Conservation (phyloP, 2,113 vertebrate genomes). For the Buteo buteo region DNA sequence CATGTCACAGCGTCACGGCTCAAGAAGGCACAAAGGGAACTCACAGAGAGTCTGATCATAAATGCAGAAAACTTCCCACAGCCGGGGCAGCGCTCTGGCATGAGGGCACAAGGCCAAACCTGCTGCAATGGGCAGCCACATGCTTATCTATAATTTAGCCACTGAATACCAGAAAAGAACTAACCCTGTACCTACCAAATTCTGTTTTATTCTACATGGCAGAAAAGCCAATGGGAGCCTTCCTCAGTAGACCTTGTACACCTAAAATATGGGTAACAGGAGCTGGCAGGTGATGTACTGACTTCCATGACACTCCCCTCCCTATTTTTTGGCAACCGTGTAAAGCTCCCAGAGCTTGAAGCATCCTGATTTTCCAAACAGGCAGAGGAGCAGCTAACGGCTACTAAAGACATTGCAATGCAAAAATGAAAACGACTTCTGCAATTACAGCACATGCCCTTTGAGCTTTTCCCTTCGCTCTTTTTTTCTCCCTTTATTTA, state of each 20-base stretch:
- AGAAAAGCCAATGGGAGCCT: not conserved
- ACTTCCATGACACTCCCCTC: not conserved
- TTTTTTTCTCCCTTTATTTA: constrained; percentile 1
- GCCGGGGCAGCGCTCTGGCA: not conserved
- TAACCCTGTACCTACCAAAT: not conserved
- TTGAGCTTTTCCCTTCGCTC: constrained; percentile 1
- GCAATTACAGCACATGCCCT: not conserved
- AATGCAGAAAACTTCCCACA: not conserved
- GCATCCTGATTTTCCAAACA: not conserved
- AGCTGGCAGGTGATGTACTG: not conserved
- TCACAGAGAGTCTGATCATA: fast-evolving
- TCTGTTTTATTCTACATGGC: fast-evolving
- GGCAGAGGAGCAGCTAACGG: not conserved
- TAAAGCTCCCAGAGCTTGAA: not conserved
- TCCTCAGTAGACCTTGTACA: fast-evolving
- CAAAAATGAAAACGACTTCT: not conserved
- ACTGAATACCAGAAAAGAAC: not conserved
- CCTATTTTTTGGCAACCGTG: not conserved
- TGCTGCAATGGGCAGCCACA: not conserved
- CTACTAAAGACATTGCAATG: not conserved
- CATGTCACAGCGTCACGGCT: fast-evolving
- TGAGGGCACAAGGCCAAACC: fast-evolving
- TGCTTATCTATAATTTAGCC: fast-evolving
- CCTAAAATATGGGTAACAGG: fast-evolving
- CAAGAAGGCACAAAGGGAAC: not conserved